Evolutionary conservation across 2,113 vertebrate species (phyloP).

Genomic region (Elephantulus edwardii): DNA sequence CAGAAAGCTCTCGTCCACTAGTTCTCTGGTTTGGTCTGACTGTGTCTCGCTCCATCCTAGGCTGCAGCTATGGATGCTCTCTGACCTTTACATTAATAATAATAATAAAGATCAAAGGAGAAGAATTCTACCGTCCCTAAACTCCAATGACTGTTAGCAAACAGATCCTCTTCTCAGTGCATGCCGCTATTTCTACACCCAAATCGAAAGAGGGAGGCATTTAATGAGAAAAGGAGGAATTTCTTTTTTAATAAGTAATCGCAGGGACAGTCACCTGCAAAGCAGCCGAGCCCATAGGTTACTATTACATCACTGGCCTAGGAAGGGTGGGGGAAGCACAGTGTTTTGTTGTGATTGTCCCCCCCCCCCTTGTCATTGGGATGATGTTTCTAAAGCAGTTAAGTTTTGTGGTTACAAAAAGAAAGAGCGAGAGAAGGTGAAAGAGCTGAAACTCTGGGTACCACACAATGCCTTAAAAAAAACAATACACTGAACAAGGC

Average conservation of each 20-base stretch:
- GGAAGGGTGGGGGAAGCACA: conserved; percentile 69
- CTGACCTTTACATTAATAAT: conserved; percentile 66
- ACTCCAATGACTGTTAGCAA: conserved; percentile 38
- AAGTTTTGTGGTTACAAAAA: conserved; percentile 70
- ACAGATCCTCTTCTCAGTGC: conserved; percentile 30
- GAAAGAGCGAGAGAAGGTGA: conserved; percentile 7
- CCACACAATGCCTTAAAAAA: conserved; percentile 77
- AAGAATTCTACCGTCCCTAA: conserved; percentile 38
- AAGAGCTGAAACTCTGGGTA: conserved; percentile 69
- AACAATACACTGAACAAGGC: conserved; percentile 82
- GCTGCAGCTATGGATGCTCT: conserved; percentile 67
- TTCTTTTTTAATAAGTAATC: conserved; percentile 82
- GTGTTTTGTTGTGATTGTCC: conserved; percentile 70
- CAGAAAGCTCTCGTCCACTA: conserved; percentile 26
- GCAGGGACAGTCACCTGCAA: conserved; percentile 86
- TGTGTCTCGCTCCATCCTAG: conserved; percentile 63
- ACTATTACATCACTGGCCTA: conserved; percentile 82
- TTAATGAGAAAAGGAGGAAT: conserved; percentile 51
- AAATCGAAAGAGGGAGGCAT: conserved; percentile 44
- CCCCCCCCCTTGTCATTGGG: conserved; percentile 81
- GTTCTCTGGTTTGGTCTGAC: conserved; percentile 42
- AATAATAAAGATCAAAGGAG: conserved; percentile 26
- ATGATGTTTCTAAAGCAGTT: conserved; percentile 80
- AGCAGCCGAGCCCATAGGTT: conserved; percentile 81
- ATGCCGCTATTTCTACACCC: conserved; percentile 44